Evolutionary conservation across 2,888 invertebrate species (phyloP), one percentile per base, ranked within the genome.

Genomic region (Glaucopsyche alexis): DNA sequence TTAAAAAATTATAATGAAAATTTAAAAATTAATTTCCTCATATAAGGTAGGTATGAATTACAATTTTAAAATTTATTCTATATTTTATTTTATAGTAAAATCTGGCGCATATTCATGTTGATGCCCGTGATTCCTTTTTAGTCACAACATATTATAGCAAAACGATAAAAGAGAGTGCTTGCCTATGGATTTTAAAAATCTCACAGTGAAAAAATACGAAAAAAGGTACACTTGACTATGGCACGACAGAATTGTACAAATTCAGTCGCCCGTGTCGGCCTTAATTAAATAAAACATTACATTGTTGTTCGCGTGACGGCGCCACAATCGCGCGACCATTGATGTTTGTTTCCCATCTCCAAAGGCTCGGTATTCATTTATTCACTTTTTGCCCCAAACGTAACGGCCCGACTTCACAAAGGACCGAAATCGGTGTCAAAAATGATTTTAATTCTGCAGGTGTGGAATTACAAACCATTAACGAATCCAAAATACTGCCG

Each of bases 391-490:
- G 69, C 49, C 13, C 49, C 49, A 69, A 69, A 67, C 66, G 45
- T 45, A 67, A 67, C 14, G 49, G 47, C 29, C 29, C 47, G 29
- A 69, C 69, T 13, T 69, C 47, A 49, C 69, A 69, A 69, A 49
- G 69, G 69, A 49, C 49, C 49, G 69, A 69, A 69, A 69, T 69
- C 69, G 19, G 69, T 69, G 29, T 69, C 49, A 69, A 69, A 69
- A 69, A 69, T 69, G 13, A 69, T 49, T 69, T 69, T 29, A 29
- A 49, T 69, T 69, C 16, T 49, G 4, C 47, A 19, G 69, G 69
- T 69, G 11, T 69, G 49, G 29, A 49, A 69, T 49, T 38, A 38
- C 69, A 69, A 49, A 47, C 47, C n/a, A n/a, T n/a, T n/a, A n/a
- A n/a, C n/a, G n/a, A n/a, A n/a, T n/a, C 8, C 29, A 69, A 19